These are phyloP conservation scores for Porphyrio hochstetteri DNA, from an alignment of 2,113 vertebrate genomes.

Conservation along the genomic window DNA sequence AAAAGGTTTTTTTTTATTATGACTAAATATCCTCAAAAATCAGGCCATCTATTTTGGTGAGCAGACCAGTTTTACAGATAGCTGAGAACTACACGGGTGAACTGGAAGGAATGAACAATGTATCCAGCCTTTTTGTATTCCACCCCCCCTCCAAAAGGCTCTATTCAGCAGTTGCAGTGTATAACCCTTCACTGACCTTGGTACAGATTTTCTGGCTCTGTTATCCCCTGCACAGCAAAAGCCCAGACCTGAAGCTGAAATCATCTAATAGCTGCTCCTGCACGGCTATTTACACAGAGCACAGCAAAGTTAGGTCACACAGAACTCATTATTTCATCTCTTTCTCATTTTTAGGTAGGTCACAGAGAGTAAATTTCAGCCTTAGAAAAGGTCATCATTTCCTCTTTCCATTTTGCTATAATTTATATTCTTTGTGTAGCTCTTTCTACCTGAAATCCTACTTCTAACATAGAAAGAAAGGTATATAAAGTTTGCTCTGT, in stretches of 20 bases:
- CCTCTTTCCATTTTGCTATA: neutral
- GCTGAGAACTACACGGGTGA: neutral
- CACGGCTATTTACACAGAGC: neutral
- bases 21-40: neutral
- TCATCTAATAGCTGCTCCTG: neutral
- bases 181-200: constrained; percentile 30
- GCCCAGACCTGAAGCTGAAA: neutral
- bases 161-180: neutral
- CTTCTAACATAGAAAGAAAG: neutral
- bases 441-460: neutral
- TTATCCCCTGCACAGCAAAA: neutral
- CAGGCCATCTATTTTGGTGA: constrained; percentile 13
- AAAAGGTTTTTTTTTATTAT: neutral
- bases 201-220: constrained; percentile 13
- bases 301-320: neutral
- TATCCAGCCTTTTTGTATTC: neutral
- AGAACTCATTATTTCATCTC: neutral
- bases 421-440: neutral
- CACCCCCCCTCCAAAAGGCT: neutral
- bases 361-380: neutral
- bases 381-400: neutral
- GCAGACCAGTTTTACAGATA: neutral
- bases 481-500: neutral
- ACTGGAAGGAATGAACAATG: neutral
- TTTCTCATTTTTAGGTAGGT: neutral